Conservation (phyloP, 2,888 invertebrate species). For the Dolichomitus sp. region DNA sequence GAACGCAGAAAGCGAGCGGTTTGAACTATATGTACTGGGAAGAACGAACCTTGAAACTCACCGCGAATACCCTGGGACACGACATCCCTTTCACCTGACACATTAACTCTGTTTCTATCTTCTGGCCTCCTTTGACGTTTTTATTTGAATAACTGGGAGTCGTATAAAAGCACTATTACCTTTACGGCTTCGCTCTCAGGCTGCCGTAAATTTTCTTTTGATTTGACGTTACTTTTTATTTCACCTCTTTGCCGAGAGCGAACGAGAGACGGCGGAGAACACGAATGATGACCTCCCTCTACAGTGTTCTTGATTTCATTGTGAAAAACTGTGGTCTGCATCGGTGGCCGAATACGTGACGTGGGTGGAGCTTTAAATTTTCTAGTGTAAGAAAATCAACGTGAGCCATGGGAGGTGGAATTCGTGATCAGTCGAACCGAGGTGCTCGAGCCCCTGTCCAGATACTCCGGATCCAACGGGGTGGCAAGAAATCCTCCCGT, state of each 20-base stretch:
- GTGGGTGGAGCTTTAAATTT: slow-evolving; percentile 38
- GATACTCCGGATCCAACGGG: slow-evolving; percentile 4
- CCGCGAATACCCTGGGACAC: background rate
- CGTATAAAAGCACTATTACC: slow-evolving; percentile 44
- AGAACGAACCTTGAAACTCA: slow-evolving; percentile 12
- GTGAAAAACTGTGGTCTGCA: slow-evolving; percentile 6
- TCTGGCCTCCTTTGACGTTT: slow-evolving; percentile 30
- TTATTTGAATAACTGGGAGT: slow-evolving; percentile 45
- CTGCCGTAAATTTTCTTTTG: slow-evolving; percentile 15
- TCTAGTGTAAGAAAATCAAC: slow-evolving; percentile 36
- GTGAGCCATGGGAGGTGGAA: slow-evolving; percentile 25
- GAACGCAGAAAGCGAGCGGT: too few species aligned
- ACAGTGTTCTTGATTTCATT: slow-evolving; percentile 9
- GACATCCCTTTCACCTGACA: slow-evolving; percentile 41
- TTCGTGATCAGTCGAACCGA: slow-evolving; percentile 36
- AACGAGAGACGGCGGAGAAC: background rate
- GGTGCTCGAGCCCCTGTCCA: background rate
- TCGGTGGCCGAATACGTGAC: slow-evolving; percentile 26
- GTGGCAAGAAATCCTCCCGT: slow-evolving; percentile 32
- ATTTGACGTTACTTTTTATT: slow-evolving; percentile 12
- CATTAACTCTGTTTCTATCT: slow-evolving; percentile 33
- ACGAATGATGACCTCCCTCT: slow-evolving; percentile 3
- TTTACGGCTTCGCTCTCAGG: slow-evolving; percentile 13
- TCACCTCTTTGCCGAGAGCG: background rate
- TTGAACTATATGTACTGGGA: background rate